phyloP scores from a whole-genome alignment of 2,888 invertebrate species.

The Lasioglossum malachurum region DNA sequence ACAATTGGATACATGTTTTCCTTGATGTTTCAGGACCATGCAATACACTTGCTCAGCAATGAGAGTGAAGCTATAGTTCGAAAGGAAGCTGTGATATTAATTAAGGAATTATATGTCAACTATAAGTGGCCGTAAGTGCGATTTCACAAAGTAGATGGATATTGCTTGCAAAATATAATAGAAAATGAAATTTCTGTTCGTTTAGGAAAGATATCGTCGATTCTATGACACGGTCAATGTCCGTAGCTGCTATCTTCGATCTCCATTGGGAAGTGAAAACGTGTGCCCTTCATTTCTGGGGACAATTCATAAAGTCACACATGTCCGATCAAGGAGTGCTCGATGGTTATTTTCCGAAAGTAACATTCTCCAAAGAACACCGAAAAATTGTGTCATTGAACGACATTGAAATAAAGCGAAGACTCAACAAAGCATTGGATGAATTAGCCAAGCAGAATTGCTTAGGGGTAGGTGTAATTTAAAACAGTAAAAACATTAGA shows the following conservation, averaged over 20 bases:
- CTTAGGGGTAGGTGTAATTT: constrained; percentile 86
- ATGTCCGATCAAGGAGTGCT: constrained; percentile 93
- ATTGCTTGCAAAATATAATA: background rate
- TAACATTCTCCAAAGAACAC: constrained; percentile 92
- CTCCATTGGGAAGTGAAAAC: constrained; percentile 94
- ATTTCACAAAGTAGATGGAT: background rate
- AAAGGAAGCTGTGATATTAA: constrained; percentile 89
- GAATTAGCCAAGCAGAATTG: constrained; percentile 90
- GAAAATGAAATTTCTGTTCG: background rate
- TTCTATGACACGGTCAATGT: constrained; percentile 88
- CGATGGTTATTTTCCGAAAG: constrained; percentile 91
- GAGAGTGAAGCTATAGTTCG: constrained; percentile 93
- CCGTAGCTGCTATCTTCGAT: constrained; percentile 89
- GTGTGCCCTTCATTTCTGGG: constrained; percentile 91
- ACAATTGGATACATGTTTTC: constrained; percentile 80
- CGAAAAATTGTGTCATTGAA: constrained; percentile 92
- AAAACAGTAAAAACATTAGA: no score
- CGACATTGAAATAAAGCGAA: constrained; percentile 88
- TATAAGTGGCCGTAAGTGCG: constrained; percentile 86
- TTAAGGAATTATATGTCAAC: constrained; percentile 89
- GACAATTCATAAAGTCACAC: constrained; percentile 88
- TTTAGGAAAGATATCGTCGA: constrained; percentile 85
- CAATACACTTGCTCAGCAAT: constrained; percentile 87
- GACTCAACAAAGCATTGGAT: constrained; percentile 89
- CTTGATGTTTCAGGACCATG: constrained; percentile 83